Percentiles rank a stretch among this genome's conserved stretches.
Conservation (phyloP, 2,888 invertebrate genomes). For the Cepaea hortensis region DNA sequence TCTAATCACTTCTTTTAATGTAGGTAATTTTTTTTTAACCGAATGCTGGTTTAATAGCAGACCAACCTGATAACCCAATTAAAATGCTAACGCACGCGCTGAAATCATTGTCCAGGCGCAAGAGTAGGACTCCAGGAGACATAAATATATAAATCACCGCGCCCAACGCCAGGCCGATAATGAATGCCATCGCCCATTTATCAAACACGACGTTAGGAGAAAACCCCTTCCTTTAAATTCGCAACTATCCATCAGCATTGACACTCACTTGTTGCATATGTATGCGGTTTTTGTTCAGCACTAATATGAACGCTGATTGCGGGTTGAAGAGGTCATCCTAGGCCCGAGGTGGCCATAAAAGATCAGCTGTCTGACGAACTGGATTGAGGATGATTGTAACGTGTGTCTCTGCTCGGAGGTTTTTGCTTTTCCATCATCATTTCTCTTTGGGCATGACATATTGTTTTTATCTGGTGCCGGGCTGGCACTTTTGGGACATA, state of each 20-base stretch:
- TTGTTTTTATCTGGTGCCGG: not conserved
- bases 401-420: not conserved
- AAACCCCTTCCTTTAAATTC: not conserved
- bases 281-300: slow-evolving; percentile 7
- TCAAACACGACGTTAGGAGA: not conserved
- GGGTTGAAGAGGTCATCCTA: slow-evolving; percentile 5
- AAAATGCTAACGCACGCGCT: not conserved
- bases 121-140: not conserved
- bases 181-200: slow-evolving; percentile 15
- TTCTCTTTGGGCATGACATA: not conserved
- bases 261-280: slow-evolving; percentile 20
- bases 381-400: slow-evolving; percentile 8
- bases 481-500: too few relatives aligned
- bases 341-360: not conserved
- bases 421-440: not conserved
- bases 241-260: not conserved
- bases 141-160: not conserved
- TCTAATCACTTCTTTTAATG: too few relatives aligned
- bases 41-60: too few relatives aligned
- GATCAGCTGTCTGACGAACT: not conserved
- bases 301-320: slow-evolving; percentile 31
- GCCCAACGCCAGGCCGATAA: not conserved
- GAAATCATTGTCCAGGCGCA: not conserved
- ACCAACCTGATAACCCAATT: too few relatives aligned
- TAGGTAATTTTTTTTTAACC: too few relatives aligned